Percentiles rank a stretch among this genome's conserved stretches.
phyloP scores from a whole-genome alignment of 2,888 invertebrate species.

The Mamestra brassicae region DNA sequence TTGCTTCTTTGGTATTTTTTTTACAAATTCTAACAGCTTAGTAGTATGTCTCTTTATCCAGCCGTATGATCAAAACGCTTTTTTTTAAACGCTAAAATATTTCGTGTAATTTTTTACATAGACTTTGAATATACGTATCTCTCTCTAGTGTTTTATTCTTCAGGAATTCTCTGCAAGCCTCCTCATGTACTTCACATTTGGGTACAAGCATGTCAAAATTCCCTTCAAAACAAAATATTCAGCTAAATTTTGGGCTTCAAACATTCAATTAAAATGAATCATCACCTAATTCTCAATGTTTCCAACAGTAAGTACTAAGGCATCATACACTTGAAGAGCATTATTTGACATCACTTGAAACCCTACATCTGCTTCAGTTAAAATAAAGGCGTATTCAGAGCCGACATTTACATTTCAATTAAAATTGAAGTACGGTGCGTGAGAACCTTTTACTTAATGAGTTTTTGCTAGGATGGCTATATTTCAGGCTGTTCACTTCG shows the following conservation, averaged over 20 bases:
- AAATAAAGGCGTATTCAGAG: slow-evolving; percentile 13
- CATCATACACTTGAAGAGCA: background rate
- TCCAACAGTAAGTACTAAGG: slow-evolving; percentile 15
- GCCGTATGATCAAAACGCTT: too few species aligned
- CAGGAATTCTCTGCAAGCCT: background rate
- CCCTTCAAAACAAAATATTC: background rate
- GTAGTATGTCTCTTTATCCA: too few species aligned
- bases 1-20: too few species aligned
- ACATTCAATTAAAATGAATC: background rate
- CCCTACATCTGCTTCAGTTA: slow-evolving; percentile 23
- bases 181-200: background rate
- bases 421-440: slow-evolving; percentile 35
- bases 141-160: too few species aligned
- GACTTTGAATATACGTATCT: too few species aligned
- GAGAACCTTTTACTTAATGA: slow-evolving; percentile 40
- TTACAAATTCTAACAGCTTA: too few species aligned
- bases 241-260: background rate
- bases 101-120: too few species aligned
- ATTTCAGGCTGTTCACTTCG: slow-evolving; percentile 26
- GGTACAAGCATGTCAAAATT: background rate
- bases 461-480: slow-evolving; percentile 33
- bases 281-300: background rate
- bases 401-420: slow-evolving; percentile 41
- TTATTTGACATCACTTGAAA: slow-evolving; percentile 21
- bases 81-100: too few species aligned